Base-by-base conservation (phyloP, 2,888 invertebrate species). In the Sarcophaga caerulescens region DNA sequence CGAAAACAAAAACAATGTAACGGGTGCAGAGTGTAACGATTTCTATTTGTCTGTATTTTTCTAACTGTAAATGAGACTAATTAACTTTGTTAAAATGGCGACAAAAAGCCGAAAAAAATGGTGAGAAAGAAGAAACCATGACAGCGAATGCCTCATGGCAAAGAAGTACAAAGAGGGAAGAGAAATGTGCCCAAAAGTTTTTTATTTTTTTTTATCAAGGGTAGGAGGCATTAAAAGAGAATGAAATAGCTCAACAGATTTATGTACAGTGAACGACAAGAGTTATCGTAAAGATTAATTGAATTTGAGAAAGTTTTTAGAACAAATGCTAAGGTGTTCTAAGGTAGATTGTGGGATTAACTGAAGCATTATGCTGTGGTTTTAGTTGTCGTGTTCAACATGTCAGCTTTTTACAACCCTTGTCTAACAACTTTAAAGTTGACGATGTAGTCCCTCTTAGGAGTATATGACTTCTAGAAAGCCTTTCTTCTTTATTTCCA, bases 61-160 rank as follows among this genome's bases (percentile, higher is more conserved):
- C 84, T 81, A 81, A 77, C 81, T 86, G 74, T 86, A 86, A 86
- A 86, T 84, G 81, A 86, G 83, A 86, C 85, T 86, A 84, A 86
- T 86, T 86, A 84, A 86, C 85, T 84, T 84, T 74, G 69, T 84
- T 83, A 75, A 82, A 69, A 35, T 59, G 84, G 83, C 81, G 84
- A 60, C 77, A 81, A 70, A 66, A 35, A 81, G 35, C 14, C 62
- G 21, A 62, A 73, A 66, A 77, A 62, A 52, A 23, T 1, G 25
- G n/a, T 11, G 44, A 52, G 25, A 35, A 69, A 45, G 21, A 2
- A 45, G 62, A 71, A 73, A 66, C 44, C 14, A 65, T 35, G 35
- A 6, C 6, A 35, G 35, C 35, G 35, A 6, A 35, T 35, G 35
- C 35, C 6, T 6, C 35, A 35, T 2, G 35, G 35, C 35, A 35